phyloP scores from a whole-genome alignment of 2,888 invertebrate genomes.

The Neuroscelio doddi region DNA sequence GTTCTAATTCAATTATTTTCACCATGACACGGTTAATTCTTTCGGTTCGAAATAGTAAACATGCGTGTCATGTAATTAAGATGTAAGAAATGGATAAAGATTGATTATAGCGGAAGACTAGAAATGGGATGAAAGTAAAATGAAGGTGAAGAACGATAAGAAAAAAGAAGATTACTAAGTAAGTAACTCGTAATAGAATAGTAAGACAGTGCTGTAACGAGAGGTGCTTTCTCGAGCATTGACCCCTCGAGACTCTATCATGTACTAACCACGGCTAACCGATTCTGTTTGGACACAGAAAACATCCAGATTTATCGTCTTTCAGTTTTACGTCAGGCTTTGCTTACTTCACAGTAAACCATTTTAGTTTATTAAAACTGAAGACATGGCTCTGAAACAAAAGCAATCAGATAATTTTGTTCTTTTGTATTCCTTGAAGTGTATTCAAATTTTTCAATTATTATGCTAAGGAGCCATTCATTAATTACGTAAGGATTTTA shows the following conservation, averaged over 20 bases:
- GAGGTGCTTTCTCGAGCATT: constrained; percentile 68
- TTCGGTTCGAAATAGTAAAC: background rate
- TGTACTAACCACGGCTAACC: constrained; percentile 66
- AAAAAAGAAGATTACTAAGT: constrained; percentile 45
- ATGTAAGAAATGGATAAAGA: constrained; percentile 21
- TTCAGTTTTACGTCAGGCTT: background rate
- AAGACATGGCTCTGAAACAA: background rate
- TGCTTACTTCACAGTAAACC: too few species aligned
- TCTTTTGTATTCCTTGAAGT: too few species aligned
- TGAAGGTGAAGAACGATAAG: constrained; percentile 14
- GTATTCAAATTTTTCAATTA: too few species aligned
- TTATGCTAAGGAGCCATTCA: too few species aligned
- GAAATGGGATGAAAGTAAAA: constrained; percentile 36
- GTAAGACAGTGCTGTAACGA: constrained; percentile 61
- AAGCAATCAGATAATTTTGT: background rate
- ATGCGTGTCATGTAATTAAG: constrained; percentile 28
- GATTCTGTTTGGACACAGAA: constrained; percentile 53
- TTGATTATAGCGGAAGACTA: constrained; percentile 43
- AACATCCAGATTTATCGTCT: constrained; percentile 47
- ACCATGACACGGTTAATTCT: too few species aligned
- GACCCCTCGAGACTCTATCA: constrained; percentile 62
- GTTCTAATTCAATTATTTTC: too few species aligned
- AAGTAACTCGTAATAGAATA: constrained; percentile 59
- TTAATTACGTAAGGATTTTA: too few species aligned
- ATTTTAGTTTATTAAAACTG: too few species aligned